Evolutionary conservation across 2,888 invertebrate species (phyloP).

Genomic region (Orchestes rusci): DNA sequence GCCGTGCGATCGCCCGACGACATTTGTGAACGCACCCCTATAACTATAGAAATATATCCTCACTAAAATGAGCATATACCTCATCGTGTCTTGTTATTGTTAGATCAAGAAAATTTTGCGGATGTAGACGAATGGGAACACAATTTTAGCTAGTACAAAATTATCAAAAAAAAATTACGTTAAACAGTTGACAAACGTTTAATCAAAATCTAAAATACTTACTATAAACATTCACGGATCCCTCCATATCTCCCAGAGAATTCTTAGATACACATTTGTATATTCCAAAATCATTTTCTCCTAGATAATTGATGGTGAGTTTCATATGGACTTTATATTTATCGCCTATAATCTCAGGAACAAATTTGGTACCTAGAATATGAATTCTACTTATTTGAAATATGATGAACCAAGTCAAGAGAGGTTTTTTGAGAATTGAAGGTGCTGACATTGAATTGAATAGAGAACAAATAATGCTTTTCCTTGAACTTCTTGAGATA

Average conservation of each 20-base stretch:
- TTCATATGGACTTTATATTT: conserved; percentile 73
- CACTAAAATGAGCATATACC: too few species aligned
- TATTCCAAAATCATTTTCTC: conserved; percentile 63
- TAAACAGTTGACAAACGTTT: not conserved
- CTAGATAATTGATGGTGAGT: conserved; percentile 62
- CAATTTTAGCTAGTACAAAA: too few species aligned
- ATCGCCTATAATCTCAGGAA: conserved; percentile 64
- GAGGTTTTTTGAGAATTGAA: too few species aligned
- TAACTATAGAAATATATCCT: too few species aligned
- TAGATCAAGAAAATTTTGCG: too few species aligned
- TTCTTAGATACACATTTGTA: conserved; percentile 81
- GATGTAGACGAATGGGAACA: too few species aligned
- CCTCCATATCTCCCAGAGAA: conserved; percentile 75
- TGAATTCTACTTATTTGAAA: not conserved
- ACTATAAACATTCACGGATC: conserved; percentile 76
- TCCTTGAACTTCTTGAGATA: too few species aligned
- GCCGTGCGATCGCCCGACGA: too few species aligned
- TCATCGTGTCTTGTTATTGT: too few species aligned
- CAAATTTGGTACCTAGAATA: conserved; percentile 52
- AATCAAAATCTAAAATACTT: conserved; percentile 34
- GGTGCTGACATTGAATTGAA: too few species aligned
- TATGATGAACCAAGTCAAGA: not conserved
- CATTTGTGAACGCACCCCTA: too few species aligned
- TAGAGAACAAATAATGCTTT: too few species aligned
- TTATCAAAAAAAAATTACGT: not conserved